Evolutionary conservation across 2,888 invertebrate genomes (phyloP).

Genomic region (Idaea aversata): DNA sequence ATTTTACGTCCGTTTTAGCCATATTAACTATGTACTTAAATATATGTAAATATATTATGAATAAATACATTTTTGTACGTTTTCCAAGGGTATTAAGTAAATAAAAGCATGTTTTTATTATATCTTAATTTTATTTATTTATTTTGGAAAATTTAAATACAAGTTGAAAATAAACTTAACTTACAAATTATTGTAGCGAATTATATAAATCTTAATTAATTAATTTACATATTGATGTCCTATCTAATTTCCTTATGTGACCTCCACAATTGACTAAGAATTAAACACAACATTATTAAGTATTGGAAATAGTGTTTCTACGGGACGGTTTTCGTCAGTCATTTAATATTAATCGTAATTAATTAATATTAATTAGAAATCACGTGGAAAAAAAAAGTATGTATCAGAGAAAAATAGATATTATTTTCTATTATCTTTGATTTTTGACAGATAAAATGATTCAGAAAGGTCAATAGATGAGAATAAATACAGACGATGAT

Average conservation of each 20-base stretch:
- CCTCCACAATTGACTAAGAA: constrained; percentile 52
- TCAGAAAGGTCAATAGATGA: constrained; percentile 12
- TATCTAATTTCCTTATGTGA: constrained; percentile 27
- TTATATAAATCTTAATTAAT: constrained; percentile 46
- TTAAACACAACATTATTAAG: constrained; percentile 39
- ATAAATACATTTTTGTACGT: not conserved
- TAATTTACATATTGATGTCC: constrained; percentile 51
- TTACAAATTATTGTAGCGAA: constrained; percentile 37
- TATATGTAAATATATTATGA: constrained; percentile 11
- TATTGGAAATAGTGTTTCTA: constrained; percentile 30
- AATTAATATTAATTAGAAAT: constrained; percentile 29
- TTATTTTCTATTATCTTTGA: constrained; percentile 34
- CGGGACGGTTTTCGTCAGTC: constrained; percentile 52
- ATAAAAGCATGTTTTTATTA: not conserved
- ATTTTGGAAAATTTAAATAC: constrained; percentile 73
- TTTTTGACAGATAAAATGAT: constrained; percentile 36
- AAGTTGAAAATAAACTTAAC: constrained; percentile 59
- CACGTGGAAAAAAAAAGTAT: constrained; percentile 34
- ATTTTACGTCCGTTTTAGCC: constrained; percentile 54
- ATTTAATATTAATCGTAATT: constrained; percentile 25
- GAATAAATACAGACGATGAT: not conserved
- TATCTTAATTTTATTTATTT: constrained; percentile 39
- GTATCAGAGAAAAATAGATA: constrained; percentile 43
- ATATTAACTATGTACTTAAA: constrained; percentile 40
- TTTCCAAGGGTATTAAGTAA: not conserved